phyloP scores from a whole-genome alignment of 2,888 invertebrate genomes.

The Ormyrus rosae region DNA sequence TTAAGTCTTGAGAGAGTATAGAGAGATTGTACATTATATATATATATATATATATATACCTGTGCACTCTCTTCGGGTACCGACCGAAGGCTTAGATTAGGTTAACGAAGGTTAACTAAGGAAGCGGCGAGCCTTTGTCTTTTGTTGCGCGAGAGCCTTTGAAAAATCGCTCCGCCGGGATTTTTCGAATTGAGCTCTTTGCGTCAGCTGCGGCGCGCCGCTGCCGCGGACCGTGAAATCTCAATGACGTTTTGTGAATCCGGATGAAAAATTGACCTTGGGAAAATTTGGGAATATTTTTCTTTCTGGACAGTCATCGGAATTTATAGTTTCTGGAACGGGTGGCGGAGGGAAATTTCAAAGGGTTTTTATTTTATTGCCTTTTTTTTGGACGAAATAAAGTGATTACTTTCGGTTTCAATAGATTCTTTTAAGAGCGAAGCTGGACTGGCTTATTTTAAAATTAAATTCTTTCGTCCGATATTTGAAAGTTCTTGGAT shows the following conservation, averaged over 20 bases:
- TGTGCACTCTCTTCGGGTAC: constrained; percentile 3
- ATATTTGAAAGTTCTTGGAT: too few relatives aligned
- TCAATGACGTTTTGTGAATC: constrained; percentile 7
- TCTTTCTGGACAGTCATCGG: background rate
- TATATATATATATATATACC: constrained; percentile 13
- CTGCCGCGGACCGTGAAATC: background rate
- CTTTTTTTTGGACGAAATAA: too few relatives aligned
- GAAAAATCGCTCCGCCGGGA: constrained; percentile 35
- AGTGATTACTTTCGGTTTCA: too few relatives aligned
- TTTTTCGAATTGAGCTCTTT: constrained; percentile 19
- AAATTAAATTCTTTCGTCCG: too few relatives aligned
- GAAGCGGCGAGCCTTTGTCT: constrained; percentile 42
- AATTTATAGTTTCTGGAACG: too few relatives aligned
- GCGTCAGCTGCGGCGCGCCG: constrained; percentile 3
- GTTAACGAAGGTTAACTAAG: constrained; percentile 54
- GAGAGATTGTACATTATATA: background rate
- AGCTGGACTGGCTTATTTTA: too few relatives aligned
- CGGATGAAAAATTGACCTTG: constrained; percentile 32
- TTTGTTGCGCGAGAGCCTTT: constrained; percentile 32
- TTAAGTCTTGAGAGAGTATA: constrained; percentile 13
- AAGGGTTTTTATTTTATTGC: too few relatives aligned
- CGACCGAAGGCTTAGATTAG: constrained; percentile 45
- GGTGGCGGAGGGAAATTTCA: too few relatives aligned
- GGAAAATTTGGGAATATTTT: background rate
- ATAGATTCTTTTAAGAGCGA: too few relatives aligned